Evolutionary conservation across 2,797 vertebrate genomes (phyloP).

Genomic region (Arrhamphus sclerolepis): DNA sequence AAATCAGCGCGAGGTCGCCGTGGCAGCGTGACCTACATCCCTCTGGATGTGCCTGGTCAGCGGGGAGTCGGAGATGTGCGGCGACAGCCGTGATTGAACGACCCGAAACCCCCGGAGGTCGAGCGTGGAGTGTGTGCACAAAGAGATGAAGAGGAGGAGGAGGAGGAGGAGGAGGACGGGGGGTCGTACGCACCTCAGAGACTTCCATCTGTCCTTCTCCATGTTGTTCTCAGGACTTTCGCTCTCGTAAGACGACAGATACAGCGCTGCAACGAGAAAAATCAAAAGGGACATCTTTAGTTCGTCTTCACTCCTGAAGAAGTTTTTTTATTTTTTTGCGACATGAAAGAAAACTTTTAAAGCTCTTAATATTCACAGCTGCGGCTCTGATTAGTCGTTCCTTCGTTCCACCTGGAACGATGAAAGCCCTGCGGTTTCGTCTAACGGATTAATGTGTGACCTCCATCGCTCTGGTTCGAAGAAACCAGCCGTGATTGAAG

Average conservation of each 20-base stretch:
- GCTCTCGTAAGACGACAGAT: slow-evolving; percentile 93
- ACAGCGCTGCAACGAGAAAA: slow-evolving; percentile 81
- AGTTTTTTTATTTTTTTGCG: neutral
- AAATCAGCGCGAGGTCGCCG: slow-evolving; percentile 33
- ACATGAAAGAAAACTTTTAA: neutral
- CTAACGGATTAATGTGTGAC: too few relatives aligned
- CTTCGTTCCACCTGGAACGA: too few relatives aligned
- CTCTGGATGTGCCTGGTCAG: slow-evolving; percentile 22
- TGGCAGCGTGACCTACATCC: slow-evolving; percentile 41
- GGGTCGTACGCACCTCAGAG: slow-evolving; percentile 85
- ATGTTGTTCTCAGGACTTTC: slow-evolving; percentile 94
- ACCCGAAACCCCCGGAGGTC: slow-evolving; percentile 10
- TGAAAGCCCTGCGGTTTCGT: too few relatives aligned
- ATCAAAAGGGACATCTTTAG: neutral
- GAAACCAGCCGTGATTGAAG: neutral
- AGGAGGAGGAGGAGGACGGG: neutral
- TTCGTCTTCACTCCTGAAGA: neutral
- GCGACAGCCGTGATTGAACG: slow-evolving; percentile 50
- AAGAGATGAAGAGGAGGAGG: neutral
- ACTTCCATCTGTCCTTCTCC: slow-evolving; percentile 97
- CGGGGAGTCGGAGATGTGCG: neutral
- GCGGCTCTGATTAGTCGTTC: too few relatives aligned
- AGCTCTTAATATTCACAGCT: too few relatives aligned
- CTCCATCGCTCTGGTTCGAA: too few relatives aligned
- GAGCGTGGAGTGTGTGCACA: neutral